These are phyloP conservation scores for Limenitis camilla DNA, from an alignment of 2,888 invertebrate species.

Conservation along the genomic window DNA sequence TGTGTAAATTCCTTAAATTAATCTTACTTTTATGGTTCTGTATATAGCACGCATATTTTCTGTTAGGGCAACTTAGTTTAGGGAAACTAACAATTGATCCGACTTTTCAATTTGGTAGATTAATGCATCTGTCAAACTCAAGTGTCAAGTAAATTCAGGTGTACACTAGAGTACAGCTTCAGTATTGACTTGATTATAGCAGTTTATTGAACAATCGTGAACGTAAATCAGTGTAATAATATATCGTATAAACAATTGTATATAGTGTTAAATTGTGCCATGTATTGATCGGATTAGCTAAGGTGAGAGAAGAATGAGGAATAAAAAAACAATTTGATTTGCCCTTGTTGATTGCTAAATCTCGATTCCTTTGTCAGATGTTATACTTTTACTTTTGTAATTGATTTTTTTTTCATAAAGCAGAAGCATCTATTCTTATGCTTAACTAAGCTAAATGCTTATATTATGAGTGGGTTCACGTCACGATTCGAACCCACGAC, in stretches of 20 bases:
- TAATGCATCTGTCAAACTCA: slow-evolving; percentile 39
- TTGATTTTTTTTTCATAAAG: no score
- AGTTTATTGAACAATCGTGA: slow-evolving; percentile 22
- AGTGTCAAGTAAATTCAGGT: slow-evolving; percentile 33
- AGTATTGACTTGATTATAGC: slow-evolving; percentile 19
- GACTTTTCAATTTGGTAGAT: slow-evolving; percentile 36
- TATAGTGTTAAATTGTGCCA: slow-evolving; percentile 50
- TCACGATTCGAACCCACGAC: no score
- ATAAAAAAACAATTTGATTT: slow-evolving; percentile 58
- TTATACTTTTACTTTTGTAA: slow-evolving; percentile 62
- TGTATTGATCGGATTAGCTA: slow-evolving; percentile 39
- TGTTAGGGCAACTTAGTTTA: no score
- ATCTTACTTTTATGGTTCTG: no score
- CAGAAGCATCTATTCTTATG: no score
- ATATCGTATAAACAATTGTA: slow-evolving; percentile 40
- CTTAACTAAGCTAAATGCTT: no score
- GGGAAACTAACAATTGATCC: neutral
- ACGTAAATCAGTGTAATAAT: slow-evolving; percentile 52
- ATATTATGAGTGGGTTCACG: no score
- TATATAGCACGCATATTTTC: no score
- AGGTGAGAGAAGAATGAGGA: slow-evolving; percentile 28
- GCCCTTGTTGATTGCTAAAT: slow-evolving; percentile 64
- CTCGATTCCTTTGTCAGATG: slow-evolving; percentile 63
- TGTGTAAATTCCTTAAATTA: no score
- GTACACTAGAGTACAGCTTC: slow-evolving; percentile 29